Evolutionary conservation across 2,888 invertebrate species (phyloP).

Genomic region (Galerucella nymphaeae): DNA sequence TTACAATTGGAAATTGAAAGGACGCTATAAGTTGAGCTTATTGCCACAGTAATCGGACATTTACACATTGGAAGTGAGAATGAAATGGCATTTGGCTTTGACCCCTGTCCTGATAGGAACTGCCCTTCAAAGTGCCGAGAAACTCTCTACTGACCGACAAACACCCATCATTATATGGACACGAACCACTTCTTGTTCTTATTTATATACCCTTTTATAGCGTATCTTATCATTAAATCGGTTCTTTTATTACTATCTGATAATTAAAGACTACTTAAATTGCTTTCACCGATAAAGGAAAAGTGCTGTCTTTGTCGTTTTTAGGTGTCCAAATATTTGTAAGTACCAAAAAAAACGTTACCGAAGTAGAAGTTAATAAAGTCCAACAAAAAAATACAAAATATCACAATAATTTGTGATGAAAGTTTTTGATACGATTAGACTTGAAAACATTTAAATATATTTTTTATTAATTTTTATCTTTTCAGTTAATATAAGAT

Average conservation of each 20-base stretch:
- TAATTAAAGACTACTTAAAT: constrained; percentile 16
- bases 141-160: constrained; percentile 46
- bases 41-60: constrained; percentile 62
- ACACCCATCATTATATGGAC: constrained; percentile 46
- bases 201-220: constrained; percentile 45
- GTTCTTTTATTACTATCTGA: constrained; percentile 1
- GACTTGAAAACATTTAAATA: too few species aligned
- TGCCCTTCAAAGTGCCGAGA: constrained; percentile 29
- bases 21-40: constrained; percentile 63
- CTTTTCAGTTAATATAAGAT: too few species aligned
- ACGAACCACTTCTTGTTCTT: constrained; percentile 37
- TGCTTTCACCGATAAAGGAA: neutral
- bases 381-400: too few species aligned
- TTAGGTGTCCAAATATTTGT: neutral
- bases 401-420: too few species aligned
- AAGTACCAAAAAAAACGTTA: neutral
- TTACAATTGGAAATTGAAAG: constrained; percentile 65
- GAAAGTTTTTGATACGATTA: too few species aligned
- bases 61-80: constrained; percentile 62
- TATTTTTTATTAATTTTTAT: too few species aligned
- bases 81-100: constrained; percentile 52
- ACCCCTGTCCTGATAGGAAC: constrained; percentile 45
- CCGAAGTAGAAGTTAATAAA: too few species aligned
- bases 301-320: neutral
- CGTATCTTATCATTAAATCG: constrained; percentile 34